phyloP scores from a whole-genome alignment of 2,113 vertebrate genomes.

The Alosa alosa region DNA sequence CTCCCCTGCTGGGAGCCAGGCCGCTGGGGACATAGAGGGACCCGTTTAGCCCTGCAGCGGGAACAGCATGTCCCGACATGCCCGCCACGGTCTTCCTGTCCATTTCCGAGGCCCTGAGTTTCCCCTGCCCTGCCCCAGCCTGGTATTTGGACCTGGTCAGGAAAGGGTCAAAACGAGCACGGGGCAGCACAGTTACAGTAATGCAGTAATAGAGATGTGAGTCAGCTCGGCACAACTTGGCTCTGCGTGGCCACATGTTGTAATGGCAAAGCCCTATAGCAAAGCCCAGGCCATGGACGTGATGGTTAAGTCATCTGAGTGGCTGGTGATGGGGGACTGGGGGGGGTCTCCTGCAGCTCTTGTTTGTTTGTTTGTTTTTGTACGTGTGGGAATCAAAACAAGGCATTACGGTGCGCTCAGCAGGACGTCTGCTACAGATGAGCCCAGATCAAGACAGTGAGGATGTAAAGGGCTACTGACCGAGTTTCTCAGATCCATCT shows the following conservation, averaged over 20 bases:
- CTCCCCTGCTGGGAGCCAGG: conserved; percentile 15
- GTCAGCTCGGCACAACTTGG: too few relatives aligned
- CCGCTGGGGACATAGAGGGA: background rate
- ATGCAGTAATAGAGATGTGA: too few relatives aligned
- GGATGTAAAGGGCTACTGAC: background rate
- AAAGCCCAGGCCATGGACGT: background rate
- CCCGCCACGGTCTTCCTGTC: background rate
- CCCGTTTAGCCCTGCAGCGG: background rate
- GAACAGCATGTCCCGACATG: background rate
- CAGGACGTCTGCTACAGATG: conserved; percentile 8
- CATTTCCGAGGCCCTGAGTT: background rate
- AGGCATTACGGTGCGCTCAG: background rate
- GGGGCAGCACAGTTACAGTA: too few relatives aligned
- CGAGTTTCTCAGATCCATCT: background rate
- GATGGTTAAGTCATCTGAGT: conserved; percentile 33
- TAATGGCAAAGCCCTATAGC: too few relatives aligned
- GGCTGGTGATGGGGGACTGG: background rate
- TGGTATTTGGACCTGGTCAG: too few relatives aligned
- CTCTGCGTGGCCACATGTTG: too few relatives aligned
- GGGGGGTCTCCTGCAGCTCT: background rate
- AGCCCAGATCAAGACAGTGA: background rate
- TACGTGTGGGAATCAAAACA: conserved; percentile 16
- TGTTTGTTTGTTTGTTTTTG: conserved; percentile 16
- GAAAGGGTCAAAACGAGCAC: too few relatives aligned
- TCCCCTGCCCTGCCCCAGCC: background rate